These are phyloP conservation scores for Aleiodes sp. DNA, from an alignment of 1,140 invertebrate species.

Conservation along the genomic window DNA sequence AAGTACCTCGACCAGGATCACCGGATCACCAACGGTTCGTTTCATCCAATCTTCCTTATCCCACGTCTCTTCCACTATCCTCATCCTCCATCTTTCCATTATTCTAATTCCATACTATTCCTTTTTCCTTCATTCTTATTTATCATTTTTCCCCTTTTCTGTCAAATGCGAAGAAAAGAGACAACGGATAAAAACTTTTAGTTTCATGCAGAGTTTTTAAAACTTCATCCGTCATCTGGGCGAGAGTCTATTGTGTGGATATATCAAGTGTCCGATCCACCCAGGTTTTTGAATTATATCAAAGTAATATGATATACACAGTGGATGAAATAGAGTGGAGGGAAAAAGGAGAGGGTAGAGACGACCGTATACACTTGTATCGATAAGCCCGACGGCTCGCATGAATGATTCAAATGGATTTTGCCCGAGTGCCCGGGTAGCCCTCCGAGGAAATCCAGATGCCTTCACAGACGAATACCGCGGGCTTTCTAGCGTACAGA, in stretches of 20 bases:
- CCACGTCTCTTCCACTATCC: background rate
- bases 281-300: background rate
- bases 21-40: slow-evolving; percentile 9
- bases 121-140: background rate
- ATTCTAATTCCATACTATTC: slow-evolving; percentile 4
- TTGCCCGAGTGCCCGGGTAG: slow-evolving; percentile 6
- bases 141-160: background rate
- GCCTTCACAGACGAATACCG: slow-evolving; percentile 12
- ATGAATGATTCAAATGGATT: slow-evolving; percentile 33
- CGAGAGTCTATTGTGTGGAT: background rate
- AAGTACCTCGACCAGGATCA: background rate
- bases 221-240: background rate
- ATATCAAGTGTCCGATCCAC: slow-evolving; percentile 10
- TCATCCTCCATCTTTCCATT: background rate
- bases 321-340: background rate
- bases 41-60: slow-evolving; percentile 14
- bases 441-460: slow-evolving; percentile 19
- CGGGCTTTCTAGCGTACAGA: background rate
- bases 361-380: slow-evolving; percentile 9
- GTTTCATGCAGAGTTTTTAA: background rate
- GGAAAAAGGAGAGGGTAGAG: background rate
- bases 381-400: slow-evolving; percentile 17
- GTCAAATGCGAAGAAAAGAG: background rate
- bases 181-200: background rate
- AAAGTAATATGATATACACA: background rate